Evolutionary conservation across 2,888 invertebrate species (phyloP), one percentile per base, ranked within the genome.

Genomic region (Opisthograptis luteolata): DNA sequence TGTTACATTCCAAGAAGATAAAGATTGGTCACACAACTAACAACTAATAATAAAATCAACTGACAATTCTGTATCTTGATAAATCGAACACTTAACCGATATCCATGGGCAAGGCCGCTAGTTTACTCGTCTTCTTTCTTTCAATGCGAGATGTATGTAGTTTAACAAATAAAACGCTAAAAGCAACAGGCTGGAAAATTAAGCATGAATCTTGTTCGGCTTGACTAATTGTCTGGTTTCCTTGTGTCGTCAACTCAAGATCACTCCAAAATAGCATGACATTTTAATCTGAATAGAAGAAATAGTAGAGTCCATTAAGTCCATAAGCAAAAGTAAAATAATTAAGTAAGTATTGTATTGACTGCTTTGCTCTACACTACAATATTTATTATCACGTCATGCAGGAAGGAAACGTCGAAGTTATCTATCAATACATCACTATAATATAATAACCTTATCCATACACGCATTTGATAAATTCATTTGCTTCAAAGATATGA

Each of bases 1-100:
- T 55, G 52, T 46, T 27, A 44, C 45, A 48, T 63, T 63, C 55
- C 44, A 30, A 49, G 57, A 63, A 60, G 51, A 50, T 45, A 59
- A 55, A 49, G 46, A 46, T 46, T 44, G 34, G 35, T 45, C 36
- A 42, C 41, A 41, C 27, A 7, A n/a, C n/a, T n/a, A n/a, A n/a
- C n/a, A n/a, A 45, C 37, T 12, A 34, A 40, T 44, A 44, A 43
- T 20, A 27, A 41, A 27, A 43, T 20, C 34, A 41, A 27, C 22
- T 43, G 14, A 35, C 34, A 28, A 43, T 32, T 14, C 13, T 19
- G 14, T 34, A 27, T 3, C 7, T 15, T 43, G 50, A 44, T 40
- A 44, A 50, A 39, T 49, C 37, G 42, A 36, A 43, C 32, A 39
- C 40, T 34, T 32, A 30, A 19, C 15, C 20, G 43, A 43, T 42